These are phyloP conservation scores for Drymonia ruficornis DNA, from an alignment of 2,888 invertebrate genomes.

Conservation along the genomic window DNA sequence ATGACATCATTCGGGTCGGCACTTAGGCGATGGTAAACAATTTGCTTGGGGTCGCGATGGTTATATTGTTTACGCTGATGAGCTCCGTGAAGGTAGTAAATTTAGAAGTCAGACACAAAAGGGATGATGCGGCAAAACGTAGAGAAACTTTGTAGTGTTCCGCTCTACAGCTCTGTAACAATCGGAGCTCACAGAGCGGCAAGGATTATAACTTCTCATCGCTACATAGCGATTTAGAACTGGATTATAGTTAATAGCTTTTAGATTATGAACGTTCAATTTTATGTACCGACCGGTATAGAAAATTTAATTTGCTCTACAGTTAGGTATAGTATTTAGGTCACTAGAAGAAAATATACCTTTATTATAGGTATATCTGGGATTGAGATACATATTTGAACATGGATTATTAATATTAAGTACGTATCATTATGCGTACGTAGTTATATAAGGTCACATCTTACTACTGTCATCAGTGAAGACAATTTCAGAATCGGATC, in stretches of 20 bases:
- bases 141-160: conserved; percentile 17
- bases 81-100: conserved; percentile 39
- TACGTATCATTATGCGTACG: too few species aligned
- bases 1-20: conserved; percentile 8
- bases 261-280: background rate
- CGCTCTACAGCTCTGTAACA: conserved; percentile 12
- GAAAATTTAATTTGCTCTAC: background rate
- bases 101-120: conserved; percentile 42
- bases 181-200: conserved; percentile 12
- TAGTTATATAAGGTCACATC: too few species aligned
- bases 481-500: too few species aligned
- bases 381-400: too few species aligned
- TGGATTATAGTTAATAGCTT: conserved; percentile 1
- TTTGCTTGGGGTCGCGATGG: conserved; percentile 24
- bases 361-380: too few species aligned
- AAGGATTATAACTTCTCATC: conserved; percentile 5
- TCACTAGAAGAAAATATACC: too few species aligned
- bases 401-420: too few species aligned
- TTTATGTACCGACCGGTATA: background rate
- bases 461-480: too few species aligned
- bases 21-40: conserved; percentile 13
- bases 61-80: conserved; percentile 37
- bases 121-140: conserved; percentile 33
- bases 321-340: too few species aligned
- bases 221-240: conserved; percentile 1